These are phyloP conservation scores for Xerus rutilus DNA, from an alignment of 2,797 vertebrate genomes.

Conservation along the genomic window DNA sequence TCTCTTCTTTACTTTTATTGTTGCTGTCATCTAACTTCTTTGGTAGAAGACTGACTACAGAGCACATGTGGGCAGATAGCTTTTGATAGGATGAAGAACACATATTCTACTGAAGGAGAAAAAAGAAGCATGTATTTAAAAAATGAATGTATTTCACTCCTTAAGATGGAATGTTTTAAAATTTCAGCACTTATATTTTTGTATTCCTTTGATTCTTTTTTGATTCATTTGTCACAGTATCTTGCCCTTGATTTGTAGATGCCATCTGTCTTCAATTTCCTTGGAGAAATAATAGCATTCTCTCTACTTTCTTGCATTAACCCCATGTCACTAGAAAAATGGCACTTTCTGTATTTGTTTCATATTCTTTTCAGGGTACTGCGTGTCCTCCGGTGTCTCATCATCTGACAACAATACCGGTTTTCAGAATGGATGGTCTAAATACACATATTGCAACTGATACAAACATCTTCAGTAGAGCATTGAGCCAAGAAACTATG, in stretches of 20 bases:
- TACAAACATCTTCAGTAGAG: neutral
- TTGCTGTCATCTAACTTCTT: neutral
- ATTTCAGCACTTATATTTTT: neutral
- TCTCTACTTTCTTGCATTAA: neutral
- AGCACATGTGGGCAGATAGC: neutral
- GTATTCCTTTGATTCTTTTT: conserved; percentile 42
- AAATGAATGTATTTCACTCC: neutral
- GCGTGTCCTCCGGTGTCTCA: neutral
- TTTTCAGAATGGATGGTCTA: neutral
- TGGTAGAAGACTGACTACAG: neutral
- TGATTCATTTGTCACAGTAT: neutral
- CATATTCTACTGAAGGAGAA: neutral
- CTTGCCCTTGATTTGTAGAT: conserved; percentile 49
- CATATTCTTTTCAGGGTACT: conserved; percentile 37
- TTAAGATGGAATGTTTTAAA: conserved; percentile 9
- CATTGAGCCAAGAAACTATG: neutral
- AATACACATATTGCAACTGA: neutral
- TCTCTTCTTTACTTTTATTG: conserved; percentile 28
- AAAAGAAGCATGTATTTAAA: neutral
- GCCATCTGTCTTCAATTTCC: neutral
- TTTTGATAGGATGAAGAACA: neutral
- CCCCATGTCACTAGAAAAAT: neutral
- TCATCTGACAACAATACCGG: neutral
- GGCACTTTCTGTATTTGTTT: neutral
- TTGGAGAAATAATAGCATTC: neutral